Evolutionary conservation across 1,140 invertebrate species (phyloP), one percentile per base, ranked within the genome.

Genomic region (Hetaerina americana): DNA sequence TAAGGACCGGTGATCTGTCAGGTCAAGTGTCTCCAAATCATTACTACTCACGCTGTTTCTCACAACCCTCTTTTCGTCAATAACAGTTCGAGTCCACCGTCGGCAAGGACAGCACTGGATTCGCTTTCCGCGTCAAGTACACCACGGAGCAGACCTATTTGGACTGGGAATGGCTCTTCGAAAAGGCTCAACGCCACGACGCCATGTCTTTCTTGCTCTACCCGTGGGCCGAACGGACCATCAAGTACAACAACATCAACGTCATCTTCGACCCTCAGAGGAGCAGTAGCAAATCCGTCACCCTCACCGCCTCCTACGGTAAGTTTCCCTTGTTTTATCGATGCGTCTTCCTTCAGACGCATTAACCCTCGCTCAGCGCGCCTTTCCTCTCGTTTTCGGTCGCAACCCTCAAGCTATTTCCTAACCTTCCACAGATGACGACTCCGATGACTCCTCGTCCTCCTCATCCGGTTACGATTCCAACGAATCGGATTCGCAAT

Each of bases 71-170:
- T n/a, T n/a, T n/a, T n/a, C n/a, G n/a, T n/a, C 10, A 18, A 2
- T 2, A 12, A 10, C 40, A 57, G 40, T 57, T 18, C 12, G n/a
- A 18, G 67, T 25, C 12, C 25, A 75, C 73, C 26, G 67, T 74
- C 68, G 77, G 77, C 68, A 66, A 77, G 57, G 72, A 77, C 27
- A 75, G 71, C 69, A 77, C 81, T 71, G 84, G 84, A 67, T 74
- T 81, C 15, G 77, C 78, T 70, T 83, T 85, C 80, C 80, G 84
- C 69, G 57, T 84, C 10, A 78, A 84, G 73, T 80, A 79, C 49
- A 80, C 82, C 71, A 82, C 82, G 26, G 84, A 86, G 28, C 73
- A 76, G 31, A 75, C 77, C 26, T 75, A 74, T 66, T 72, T 83
- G 76, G 57, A 79, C 77, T 18, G 81, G 27, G 69, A 69, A 66